phyloP scores from a whole-genome alignment of 1,140 invertebrate species.

The Drosophila serrata region DNA sequence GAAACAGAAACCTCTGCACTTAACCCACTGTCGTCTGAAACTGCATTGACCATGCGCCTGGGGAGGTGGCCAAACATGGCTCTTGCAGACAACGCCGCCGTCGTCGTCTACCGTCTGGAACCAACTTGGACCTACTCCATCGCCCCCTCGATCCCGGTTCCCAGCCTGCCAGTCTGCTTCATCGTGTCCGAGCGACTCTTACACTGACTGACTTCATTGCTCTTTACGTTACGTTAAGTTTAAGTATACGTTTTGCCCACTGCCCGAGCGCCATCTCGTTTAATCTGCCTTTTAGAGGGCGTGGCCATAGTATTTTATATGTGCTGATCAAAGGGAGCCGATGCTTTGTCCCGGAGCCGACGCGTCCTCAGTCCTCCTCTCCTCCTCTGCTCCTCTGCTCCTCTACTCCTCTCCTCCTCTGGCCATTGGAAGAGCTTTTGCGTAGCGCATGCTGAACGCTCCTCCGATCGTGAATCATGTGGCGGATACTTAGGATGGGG shows the following conservation, averaged over 20 bases:
- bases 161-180: constrained; percentile 8
- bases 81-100: constrained; percentile 52
- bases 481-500: constrained; percentile 26
- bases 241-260: constrained; percentile 79
- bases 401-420: background rate
- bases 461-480: constrained; percentile 48
- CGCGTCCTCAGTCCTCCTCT: constrained; percentile 15
- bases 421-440: constrained; percentile 25
- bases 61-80: constrained; percentile 53
- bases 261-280: constrained; percentile 85
- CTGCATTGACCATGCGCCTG: constrained; percentile 67
- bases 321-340: constrained; percentile 83
- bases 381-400: background rate
- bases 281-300: constrained; percentile 85
- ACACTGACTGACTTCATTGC: constrained; percentile 80
- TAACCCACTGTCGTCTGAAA: constrained; percentile 60
- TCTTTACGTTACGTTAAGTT: constrained; percentile 81
- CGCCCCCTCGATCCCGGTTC: background rate
- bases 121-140: constrained; percentile 6
- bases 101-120: constrained; percentile 39
- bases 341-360: constrained; percentile 70
- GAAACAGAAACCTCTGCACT: too few species aligned
- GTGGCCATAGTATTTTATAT: constrained; percentile 85
- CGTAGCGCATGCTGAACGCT: constrained; percentile 55
- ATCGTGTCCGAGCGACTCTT: constrained; percentile 35